Evolutionary conservation across 2,113 vertebrate genomes (phyloP).

Genomic region (Phalacrocorax aristotelis): DNA sequence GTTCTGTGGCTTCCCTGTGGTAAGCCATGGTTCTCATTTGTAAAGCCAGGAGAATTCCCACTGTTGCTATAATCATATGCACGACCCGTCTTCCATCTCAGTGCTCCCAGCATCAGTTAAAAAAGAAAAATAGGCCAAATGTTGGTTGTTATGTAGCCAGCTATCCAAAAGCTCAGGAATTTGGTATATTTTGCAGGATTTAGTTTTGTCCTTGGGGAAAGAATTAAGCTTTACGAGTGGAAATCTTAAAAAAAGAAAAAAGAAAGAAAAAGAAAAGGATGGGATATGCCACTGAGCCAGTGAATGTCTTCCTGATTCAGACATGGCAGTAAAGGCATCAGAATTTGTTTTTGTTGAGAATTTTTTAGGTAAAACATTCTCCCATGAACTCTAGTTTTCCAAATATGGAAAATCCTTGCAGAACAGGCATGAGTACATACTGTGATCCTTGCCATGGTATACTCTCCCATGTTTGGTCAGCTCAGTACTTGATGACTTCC

Average conservation of each 20-base stretch:
- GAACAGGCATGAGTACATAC: not conserved
- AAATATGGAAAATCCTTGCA: not conserved
- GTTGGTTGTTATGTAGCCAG: not conserved
- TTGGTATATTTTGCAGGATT: not conserved
- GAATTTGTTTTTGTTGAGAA: not conserved
- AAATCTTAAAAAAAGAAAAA: not conserved
- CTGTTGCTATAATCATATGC: conserved; percentile 45
- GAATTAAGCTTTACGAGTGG: not conserved
- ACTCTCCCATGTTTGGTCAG: not conserved
- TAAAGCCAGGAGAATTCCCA: conserved; percentile 50
- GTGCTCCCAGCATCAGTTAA: conserved; percentile 11
- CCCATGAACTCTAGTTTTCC: not conserved
- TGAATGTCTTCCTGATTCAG: not conserved
- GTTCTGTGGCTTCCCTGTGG: conserved; percentile 50
- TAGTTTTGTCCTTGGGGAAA: not conserved
- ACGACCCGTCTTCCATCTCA: conserved; percentile 40
- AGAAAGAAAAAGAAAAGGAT: not conserved
- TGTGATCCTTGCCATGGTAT: accelerated
- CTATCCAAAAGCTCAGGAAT: not conserved
- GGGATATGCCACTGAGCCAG: not conserved
- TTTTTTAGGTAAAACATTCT: not conserved
- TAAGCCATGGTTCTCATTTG: conserved; percentile 46
- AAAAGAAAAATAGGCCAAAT: conserved; percentile 52
- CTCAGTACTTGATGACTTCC: not conserved
- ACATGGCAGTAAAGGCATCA: not conserved